Conservation (phyloP, 2,888 invertebrate genomes). For the Drosophila rellima region DNA sequence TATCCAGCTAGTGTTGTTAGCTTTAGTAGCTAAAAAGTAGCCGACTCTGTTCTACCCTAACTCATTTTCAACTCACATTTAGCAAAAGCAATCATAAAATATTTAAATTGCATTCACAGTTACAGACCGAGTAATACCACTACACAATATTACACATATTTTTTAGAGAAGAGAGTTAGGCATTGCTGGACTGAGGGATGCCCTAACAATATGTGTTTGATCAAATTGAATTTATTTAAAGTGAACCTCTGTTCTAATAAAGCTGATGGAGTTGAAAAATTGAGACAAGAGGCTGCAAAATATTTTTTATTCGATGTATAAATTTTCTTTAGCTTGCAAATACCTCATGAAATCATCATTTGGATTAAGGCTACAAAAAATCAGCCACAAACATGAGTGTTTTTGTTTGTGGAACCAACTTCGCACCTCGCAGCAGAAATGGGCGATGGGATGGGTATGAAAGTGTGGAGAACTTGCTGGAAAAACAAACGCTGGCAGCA, state of each 20-base stretch:
- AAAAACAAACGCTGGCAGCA: slow-evolving; percentile 74
- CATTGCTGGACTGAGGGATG: not conserved
- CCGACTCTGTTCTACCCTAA: slow-evolving; percentile 4
- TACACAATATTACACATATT: not conserved
- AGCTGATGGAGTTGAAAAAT: not conserved
- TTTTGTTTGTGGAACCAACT: slow-evolving; percentile 51
- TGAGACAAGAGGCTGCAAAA: not conserved
- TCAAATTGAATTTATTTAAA: not conserved
- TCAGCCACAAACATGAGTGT: slow-evolving; percentile 61
- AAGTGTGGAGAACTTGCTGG: slow-evolving; percentile 15
- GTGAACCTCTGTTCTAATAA: not conserved
- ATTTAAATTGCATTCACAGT: not conserved
- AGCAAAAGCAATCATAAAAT: not conserved
- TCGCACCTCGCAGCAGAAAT: slow-evolving; percentile 65
- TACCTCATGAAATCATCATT: slow-evolving; percentile 18
- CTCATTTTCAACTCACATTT: not conserved
- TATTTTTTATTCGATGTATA: not conserved
- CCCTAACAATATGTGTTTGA: slow-evolving; percentile 1
- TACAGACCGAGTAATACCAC: not conserved
- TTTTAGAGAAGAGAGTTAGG: not conserved
- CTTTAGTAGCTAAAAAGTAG: not conserved
- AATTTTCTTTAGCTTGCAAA: not conserved
- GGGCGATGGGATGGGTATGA: not conserved
- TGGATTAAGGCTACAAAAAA: slow-evolving; percentile 10
- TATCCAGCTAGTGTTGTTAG: slow-evolving; percentile 15